Base-by-base conservation (phyloP, 2,797 vertebrate genomes). In the Lepus townsendii region DNA sequence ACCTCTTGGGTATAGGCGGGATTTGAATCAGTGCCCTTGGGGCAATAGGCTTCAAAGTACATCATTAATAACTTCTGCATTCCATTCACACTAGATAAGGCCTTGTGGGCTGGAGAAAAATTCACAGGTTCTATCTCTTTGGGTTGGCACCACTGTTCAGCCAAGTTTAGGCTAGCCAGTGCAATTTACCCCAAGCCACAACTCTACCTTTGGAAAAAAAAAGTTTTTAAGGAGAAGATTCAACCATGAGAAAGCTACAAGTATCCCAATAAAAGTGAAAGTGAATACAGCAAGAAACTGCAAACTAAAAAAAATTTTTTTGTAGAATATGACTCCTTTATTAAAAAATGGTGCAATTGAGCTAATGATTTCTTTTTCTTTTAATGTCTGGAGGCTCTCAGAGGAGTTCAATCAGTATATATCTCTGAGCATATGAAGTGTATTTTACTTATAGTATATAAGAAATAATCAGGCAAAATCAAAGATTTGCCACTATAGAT, bases 41-140 rank as follows among this genome's bases (percentile, higher is more conserved):
- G 93, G 83, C 35, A 96, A 79, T 35, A 91, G 22, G 35, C 68
- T 96, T 90, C 85, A 86, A 96, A 91, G 68, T 78, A 54, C 83
- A 95, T 76, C 69, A 88, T 89, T 92, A 94, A 92, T 90, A 90
- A 96, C 54, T 8, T 86, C 30, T 87, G 50, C 88, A 96, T 96
- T 96, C 96, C 92, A 92, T 93, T 94, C 66, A 80, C 10, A 68
- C 63, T 90, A 96, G 84, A 91, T 93, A 96, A 96, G 65, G 47
- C 38, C 27, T 66, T 1, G 1, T 91, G 94, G 90, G 65, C 77
- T 93, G 52, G 71, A 54, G 52, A 62, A 92, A 82, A 91, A 92
- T 91, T 83, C 54, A 32, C 42, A 54, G 75, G 94, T 95, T 95
- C 78, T 72, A 32, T 93, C 68, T 94, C 38, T 84, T 85, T 71